These are phyloP conservation scores for Potamarius usumacintae DNA, from an alignment of 2,113 vertebrate genomes.

Conservation along the genomic window DNA sequence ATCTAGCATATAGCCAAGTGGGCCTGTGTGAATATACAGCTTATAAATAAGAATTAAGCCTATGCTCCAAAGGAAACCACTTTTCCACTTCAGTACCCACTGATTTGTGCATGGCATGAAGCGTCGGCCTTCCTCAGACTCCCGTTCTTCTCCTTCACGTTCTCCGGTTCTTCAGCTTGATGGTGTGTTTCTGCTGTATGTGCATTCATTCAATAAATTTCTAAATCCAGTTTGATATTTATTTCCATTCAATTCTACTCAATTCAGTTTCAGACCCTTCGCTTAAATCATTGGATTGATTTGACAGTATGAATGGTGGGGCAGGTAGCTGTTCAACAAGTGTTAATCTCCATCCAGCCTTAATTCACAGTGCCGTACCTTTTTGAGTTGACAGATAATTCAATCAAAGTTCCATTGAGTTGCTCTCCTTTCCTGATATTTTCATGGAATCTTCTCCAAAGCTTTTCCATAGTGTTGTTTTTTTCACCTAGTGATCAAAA, in stretches of 20 bases:
- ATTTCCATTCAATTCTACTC: neutral
- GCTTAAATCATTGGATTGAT: neutral
- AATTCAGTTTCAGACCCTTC: neutral
- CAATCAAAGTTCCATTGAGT: neutral
- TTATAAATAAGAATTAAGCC: neutral
- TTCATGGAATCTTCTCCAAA: neutral
- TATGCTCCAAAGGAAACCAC: neutral
- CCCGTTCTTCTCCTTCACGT: conserved; percentile 68
- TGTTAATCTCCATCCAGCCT: neutral
- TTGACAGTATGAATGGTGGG: neutral
- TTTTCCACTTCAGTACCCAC: conserved; percentile 47
- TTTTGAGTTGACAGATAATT: neutral
- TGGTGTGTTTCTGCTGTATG: conserved; percentile 93
- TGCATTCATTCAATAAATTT: conserved; percentile 95
- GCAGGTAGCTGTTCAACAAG: neutral
- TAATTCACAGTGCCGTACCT: neutral
- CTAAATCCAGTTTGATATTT: conserved; percentile 61
- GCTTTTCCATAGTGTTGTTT: neutral
- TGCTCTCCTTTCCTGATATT: neutral
- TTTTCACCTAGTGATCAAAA: neutral
- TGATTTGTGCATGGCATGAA: conserved; percentile 72
- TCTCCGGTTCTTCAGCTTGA: conserved; percentile 75
- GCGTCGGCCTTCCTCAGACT: conserved; percentile 72
- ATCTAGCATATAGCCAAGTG: neutral
- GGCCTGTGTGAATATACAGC: neutral